phyloP scores from a whole-genome alignment of 2,797 vertebrate genomes.

The Chaetophractus vellerosus region DNA sequence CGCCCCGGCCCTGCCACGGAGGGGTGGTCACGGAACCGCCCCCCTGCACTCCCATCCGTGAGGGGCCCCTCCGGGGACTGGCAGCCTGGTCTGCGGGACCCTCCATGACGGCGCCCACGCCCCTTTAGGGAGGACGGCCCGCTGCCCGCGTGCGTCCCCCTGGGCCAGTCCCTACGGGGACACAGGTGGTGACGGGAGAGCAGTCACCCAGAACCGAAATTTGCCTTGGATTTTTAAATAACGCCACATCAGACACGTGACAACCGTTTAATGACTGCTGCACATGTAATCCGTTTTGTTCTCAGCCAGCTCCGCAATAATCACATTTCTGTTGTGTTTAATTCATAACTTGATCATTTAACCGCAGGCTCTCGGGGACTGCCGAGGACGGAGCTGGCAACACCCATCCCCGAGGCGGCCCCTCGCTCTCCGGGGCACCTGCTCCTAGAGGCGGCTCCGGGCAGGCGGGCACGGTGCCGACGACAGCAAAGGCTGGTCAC shows the following conservation, averaged over 20 bases:
- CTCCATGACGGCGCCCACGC: too few species aligned
- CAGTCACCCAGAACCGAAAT: not conserved
- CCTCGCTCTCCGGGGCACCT: too few species aligned
- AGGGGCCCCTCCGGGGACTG: too few species aligned
- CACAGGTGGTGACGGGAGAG: not conserved
- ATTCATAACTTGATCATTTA: conserved; percentile 81
- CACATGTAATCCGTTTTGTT: conserved; percentile 57
- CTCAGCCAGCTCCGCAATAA: conserved; percentile 76
- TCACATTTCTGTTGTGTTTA: conserved; percentile 82
- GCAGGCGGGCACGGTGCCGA: too few species aligned
- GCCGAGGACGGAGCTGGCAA: not conserved
- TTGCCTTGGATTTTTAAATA: conserved; percentile 36
- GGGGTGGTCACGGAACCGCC: too few species aligned
- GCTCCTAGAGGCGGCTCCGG: too few species aligned
- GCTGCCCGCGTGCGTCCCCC: not conserved
- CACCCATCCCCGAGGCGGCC: not conserved
- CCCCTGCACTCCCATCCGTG: too few species aligned
- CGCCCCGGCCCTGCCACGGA: too few species aligned
- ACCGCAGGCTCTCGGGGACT: not conserved
- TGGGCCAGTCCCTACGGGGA: not conserved
- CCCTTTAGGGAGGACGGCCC: not conserved
- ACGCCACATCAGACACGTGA: conserved; percentile 58
- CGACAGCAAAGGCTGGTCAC: too few species aligned
- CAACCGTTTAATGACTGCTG: not conserved
- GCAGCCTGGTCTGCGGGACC: too few species aligned